A percentile compares a stretch with the other conserved stretches of the same genome.
phyloP scores from a whole-genome alignment of 2,113 vertebrate genomes.

The Stictonetta naevosa region DNA sequence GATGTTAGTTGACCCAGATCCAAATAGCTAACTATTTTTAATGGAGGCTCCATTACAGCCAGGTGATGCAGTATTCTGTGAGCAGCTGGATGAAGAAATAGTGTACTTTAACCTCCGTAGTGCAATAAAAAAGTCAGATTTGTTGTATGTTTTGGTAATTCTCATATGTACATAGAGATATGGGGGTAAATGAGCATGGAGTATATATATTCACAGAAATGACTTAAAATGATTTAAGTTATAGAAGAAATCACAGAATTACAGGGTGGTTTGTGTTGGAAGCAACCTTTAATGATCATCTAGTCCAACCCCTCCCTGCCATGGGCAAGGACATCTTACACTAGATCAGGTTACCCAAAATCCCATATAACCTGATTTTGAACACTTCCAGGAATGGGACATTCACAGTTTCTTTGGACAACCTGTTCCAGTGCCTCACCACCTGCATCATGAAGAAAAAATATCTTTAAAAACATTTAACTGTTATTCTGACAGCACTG shows the following conservation, averaged over 20 bases:
- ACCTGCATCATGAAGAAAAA: too few relatives aligned
- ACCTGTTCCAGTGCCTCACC: too few relatives aligned
- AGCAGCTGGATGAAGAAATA: background rate
- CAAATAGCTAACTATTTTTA: background rate
- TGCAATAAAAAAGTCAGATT: background rate
- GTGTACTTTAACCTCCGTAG: background rate
- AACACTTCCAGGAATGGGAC: too few relatives aligned
- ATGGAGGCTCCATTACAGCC: background rate
- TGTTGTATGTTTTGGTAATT: background rate
- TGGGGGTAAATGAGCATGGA: background rate
- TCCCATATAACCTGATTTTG: too few relatives aligned
- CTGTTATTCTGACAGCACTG: too few relatives aligned
- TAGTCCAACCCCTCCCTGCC: too few relatives aligned
- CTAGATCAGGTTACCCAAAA: too few relatives aligned
- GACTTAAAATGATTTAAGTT: background rate
- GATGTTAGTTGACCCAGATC: background rate
- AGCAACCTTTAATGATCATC: too few relatives aligned
- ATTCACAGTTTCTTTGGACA: too few relatives aligned
- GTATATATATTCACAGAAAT: background rate
- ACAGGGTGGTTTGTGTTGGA: too few relatives aligned
- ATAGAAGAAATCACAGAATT: background rate
- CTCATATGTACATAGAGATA: fast-evolving
- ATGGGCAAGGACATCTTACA: too few relatives aligned
- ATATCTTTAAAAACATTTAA: too few relatives aligned
- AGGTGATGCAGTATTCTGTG: background rate